phyloP scores from a whole-genome alignment of 2,113 vertebrate genomes.

The Motacilla tschutschensis region DNA sequence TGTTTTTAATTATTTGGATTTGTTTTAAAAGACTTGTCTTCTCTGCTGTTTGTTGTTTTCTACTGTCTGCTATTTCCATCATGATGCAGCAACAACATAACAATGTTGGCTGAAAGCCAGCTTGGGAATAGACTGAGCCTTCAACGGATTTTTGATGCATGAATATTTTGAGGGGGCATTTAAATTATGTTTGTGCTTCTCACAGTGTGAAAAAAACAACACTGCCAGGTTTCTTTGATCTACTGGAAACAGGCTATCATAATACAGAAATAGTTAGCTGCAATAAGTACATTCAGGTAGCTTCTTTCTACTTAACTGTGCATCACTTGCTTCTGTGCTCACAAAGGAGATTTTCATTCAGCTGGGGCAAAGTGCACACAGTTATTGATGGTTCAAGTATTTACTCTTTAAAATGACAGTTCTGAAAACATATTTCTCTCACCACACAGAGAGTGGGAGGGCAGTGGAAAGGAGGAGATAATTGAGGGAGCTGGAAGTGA shows the following conservation, averaged over 20 bases:
- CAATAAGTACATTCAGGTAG: slow-evolving; percentile 55
- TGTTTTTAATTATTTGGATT: neutral
- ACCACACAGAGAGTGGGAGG: neutral
- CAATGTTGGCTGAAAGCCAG: slow-evolving; percentile 55
- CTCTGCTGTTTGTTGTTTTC: slow-evolving; percentile 5
- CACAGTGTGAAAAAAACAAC: slow-evolving; percentile 46
- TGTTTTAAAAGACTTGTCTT: neutral
- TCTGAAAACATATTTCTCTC: slow-evolving; percentile 41
- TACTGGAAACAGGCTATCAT: slow-evolving; percentile 55
- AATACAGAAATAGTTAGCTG: slow-evolving; percentile 49
- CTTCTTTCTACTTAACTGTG: slow-evolving; percentile 31
- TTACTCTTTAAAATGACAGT: slow-evolving; percentile 42
- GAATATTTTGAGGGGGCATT: slow-evolving; percentile 54
- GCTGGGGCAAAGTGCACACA: slow-evolving; percentile 9
- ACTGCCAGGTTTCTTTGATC: slow-evolving; percentile 58
- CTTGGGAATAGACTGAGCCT: slow-evolving; percentile 13
- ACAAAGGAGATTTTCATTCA: slow-evolving; percentile 44
- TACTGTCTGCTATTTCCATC: slow-evolving; percentile 28
- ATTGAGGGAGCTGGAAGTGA: slow-evolving; percentile 15
- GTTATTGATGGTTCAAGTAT: slow-evolving; percentile 57
- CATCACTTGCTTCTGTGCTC: neutral
- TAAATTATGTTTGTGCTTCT: slow-evolving; percentile 66
- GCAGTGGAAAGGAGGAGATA: neutral
- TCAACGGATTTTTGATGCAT: slow-evolving; percentile 29
- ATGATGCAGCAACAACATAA: slow-evolving; percentile 53